Conservation (phyloP, 1,140 invertebrate genomes). For the Sinella curviseta region DNA sequence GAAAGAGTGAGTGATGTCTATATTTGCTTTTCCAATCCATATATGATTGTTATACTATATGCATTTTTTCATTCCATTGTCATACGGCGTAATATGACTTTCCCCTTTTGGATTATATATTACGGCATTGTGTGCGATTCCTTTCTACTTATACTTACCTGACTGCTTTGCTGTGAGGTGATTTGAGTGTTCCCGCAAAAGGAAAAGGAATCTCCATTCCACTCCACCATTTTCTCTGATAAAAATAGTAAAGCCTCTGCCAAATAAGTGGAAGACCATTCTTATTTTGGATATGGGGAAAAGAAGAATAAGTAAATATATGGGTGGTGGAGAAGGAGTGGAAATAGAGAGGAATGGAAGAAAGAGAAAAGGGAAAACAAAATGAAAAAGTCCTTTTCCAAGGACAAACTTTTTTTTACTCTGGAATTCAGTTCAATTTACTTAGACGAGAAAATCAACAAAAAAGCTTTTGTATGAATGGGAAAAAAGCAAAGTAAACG, state of each 20-base stretch:
- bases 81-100: background rate
- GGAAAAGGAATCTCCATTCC: background rate
- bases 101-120: constrained; percentile 11
- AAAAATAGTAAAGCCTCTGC: too few relatives aligned
- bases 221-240: too few relatives aligned
- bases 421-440: background rate
- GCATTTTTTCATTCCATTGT: constrained; percentile 2
- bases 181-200: too few relatives aligned
- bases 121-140: too few relatives aligned
- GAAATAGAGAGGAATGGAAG: background rate
- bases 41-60: too few relatives aligned
- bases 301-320: background rate
- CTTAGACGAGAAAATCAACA: background rate
- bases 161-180: background rate
- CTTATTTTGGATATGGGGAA: too few relatives aligned
- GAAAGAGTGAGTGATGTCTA: too few relatives aligned
- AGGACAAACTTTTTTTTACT: background rate
- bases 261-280: too few relatives aligned
- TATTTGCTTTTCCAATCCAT: too few relatives aligned
- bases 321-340: too few relatives aligned
- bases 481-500: background rate
- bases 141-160: background rate
- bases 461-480: background rate
- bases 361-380: background rate
- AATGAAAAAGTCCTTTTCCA: background rate